These are phyloP conservation scores for Rhadina sibilatrix DNA, from an alignment of 2,113 vertebrate species.

Conservation along the genomic window DNA sequence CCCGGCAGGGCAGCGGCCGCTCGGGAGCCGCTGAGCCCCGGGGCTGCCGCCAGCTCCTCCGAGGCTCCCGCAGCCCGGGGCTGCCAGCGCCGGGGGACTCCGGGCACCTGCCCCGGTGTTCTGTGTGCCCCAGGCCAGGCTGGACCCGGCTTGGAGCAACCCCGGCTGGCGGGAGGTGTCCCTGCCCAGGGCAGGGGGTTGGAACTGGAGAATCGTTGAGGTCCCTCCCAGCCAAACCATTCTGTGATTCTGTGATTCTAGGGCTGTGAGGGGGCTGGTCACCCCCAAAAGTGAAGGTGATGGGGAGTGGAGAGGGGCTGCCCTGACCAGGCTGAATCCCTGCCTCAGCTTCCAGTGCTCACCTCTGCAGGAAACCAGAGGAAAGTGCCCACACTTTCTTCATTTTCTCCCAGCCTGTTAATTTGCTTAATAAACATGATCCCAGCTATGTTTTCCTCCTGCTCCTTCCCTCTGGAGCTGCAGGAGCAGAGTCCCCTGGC, in stretches of 20 bases:
- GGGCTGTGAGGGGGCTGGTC: background rate
- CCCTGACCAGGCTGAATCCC: rapidly evolving
- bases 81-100: background rate
- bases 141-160: background rate
- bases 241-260: too few species aligned
- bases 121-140: background rate
- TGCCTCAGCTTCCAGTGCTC: background rate
- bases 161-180: background rate
- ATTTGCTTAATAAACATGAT: conserved; percentile 28
- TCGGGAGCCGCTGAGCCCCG: background rate
- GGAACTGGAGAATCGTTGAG: background rate
- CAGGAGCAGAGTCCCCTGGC: background rate
- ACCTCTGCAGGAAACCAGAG: background rate
- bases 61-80: background rate
- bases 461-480: background rate
- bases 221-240: background rate
- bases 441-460: background rate
- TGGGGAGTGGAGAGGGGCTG: rapidly evolving
- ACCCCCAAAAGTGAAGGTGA: background rate
- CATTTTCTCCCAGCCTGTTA: background rate
- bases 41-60: background rate
- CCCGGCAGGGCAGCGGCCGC: background rate
- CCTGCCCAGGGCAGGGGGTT: background rate
- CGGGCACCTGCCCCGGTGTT: background rate
- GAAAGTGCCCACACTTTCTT: background rate